Percentiles rank a stretch among this genome's conserved stretches.
These are phyloP conservation scores for Hypotaenidia okinawae DNA, from an alignment of 2,797 vertebrate species.

Conservation along the genomic window DNA sequence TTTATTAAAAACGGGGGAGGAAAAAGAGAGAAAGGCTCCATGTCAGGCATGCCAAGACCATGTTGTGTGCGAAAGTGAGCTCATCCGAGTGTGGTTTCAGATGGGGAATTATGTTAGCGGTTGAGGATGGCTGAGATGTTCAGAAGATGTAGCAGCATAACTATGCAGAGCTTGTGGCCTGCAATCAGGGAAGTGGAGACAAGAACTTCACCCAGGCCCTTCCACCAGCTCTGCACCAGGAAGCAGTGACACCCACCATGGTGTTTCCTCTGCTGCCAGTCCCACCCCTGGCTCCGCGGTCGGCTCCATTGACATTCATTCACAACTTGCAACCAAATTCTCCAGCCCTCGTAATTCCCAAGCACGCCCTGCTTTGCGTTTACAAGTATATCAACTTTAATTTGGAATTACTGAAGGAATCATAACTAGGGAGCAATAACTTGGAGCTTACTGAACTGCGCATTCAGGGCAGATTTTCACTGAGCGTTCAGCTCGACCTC, in stretches of 20 bases:
- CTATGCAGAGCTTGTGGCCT: rapidly evolving
- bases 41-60: not conserved
- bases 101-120: not conserved
- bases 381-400: slow-evolving; percentile 48
- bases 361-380: slow-evolving; percentile 11
- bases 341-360: not conserved
- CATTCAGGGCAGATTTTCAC: slow-evolving; percentile 41
- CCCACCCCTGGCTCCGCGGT: rapidly evolving
- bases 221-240: not conserved
- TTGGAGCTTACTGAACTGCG: not conserved
- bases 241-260: not conserved
- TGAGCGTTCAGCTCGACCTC: slow-evolving; percentile 11
- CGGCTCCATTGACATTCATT: not conserved
- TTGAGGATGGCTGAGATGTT: not conserved
- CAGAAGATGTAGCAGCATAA: not conserved
- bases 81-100: not conserved
- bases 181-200: not conserved
- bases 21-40: not conserved
- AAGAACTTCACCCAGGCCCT: not conserved
- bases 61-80: not conserved
- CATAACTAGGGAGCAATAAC: slow-evolving; percentile 42
- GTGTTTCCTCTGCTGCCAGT: not conserved
- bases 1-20: not conserved
- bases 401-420: slow-evolving; percentile 54
- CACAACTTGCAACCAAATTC: not conserved